phyloP scores from a whole-genome alignment of 2,888 invertebrate species.

The Disparrhopalites patrizii region DNA sequence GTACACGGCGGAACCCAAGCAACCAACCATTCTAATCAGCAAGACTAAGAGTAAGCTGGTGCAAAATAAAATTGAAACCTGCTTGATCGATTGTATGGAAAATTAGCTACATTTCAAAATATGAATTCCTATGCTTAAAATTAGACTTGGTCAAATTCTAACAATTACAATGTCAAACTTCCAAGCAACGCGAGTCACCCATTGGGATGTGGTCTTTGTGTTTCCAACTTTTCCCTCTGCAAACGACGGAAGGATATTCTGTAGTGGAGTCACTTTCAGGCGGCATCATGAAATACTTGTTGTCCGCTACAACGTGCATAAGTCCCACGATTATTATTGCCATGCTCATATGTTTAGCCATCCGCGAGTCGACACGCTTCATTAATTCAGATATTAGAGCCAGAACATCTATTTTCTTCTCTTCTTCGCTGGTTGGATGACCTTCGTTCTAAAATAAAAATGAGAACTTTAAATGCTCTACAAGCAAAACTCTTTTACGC shows the following conservation, averaged over 20 bases:
- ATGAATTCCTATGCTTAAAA: no score
- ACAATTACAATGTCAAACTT: no score
- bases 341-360: constrained; percentile 35
- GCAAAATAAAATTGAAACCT: no score
- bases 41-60: no score
- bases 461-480: neutral
- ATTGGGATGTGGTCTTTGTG: constrained; percentile 40
- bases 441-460: constrained; percentile 29
- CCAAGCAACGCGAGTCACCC: no score
- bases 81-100: no score
- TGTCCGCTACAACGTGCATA: constrained; percentile 45
- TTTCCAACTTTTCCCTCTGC: constrained; percentile 36
- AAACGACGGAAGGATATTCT: constrained; percentile 35
- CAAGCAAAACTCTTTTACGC: neutral
- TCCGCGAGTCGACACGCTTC: constrained; percentile 23
- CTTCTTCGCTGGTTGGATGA: constrained; percentile 28
- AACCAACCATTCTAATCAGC: no score
- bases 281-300: constrained; percentile 36
- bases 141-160: no score
- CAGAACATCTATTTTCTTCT: constrained; percentile 29
- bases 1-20: no score
- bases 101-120: no score
- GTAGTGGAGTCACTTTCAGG: constrained; percentile 14
- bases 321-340: constrained; percentile 41
- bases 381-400: constrained; percentile 29